phyloP scores from a whole-genome alignment of 2,888 invertebrate species.

The Pediacus dermestoides region DNA sequence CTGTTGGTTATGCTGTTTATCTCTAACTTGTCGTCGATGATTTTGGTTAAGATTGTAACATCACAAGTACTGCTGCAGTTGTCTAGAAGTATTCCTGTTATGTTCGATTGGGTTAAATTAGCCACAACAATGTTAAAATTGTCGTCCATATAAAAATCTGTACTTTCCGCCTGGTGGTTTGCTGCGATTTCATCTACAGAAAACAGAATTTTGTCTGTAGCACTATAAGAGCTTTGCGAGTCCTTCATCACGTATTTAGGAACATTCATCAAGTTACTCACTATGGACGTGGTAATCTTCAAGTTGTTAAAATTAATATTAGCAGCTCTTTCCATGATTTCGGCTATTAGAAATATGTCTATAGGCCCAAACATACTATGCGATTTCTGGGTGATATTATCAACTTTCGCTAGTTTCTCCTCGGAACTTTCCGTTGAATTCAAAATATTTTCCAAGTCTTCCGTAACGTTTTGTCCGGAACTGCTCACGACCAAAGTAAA shows the following conservation, averaged over 20 bases:
- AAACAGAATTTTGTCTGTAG: slow-evolving; percentile 32
- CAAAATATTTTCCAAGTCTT: slow-evolving; percentile 22
- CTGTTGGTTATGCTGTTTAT: too few species aligned
- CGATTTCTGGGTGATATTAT: slow-evolving; percentile 7
- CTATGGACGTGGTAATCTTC: slow-evolving; percentile 14
- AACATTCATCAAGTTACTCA: slow-evolving; percentile 24
- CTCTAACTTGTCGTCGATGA: too few species aligned
- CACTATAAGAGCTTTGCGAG: slow-evolving; percentile 27
- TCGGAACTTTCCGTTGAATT: slow-evolving; percentile 16
- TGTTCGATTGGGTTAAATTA: too few species aligned
- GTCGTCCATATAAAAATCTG: too few species aligned
- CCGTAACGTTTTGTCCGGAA: slow-evolving; percentile 23
- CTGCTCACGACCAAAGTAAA: too few species aligned
- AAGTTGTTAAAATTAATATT: slow-evolving; percentile 10
- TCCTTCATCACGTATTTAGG: slow-evolving; percentile 19
- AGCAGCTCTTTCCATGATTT: slow-evolving; percentile 18
- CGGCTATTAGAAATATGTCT: slow-evolving; percentile 22
- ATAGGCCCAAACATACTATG: slow-evolving; percentile 12
- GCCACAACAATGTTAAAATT: too few species aligned
- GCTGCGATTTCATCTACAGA: slow-evolving; percentile 22
- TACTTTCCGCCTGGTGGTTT: too few species aligned
- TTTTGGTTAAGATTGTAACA: too few species aligned
- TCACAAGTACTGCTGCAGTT: too few species aligned
- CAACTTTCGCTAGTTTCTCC: slow-evolving; percentile 20
- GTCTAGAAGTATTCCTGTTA: too few species aligned